These are phyloP conservation scores for Callyntrura sp. DNA, from an alignment of 2,888 invertebrate genomes.

Conservation along the genomic window DNA sequence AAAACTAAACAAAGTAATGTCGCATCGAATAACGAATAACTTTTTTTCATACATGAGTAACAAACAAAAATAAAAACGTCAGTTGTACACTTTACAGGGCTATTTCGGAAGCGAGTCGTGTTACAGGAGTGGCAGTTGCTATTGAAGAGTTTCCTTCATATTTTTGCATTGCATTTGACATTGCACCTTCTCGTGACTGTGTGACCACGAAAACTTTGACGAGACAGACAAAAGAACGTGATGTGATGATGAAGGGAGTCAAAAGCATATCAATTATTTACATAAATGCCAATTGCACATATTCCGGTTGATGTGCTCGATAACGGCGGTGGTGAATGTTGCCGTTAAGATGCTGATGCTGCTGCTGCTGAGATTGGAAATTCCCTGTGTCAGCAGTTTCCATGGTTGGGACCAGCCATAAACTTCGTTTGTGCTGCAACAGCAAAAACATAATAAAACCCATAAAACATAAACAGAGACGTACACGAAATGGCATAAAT, in stretches of 20 bases:
- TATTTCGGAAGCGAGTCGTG: no score
- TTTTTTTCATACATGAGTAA: no score
- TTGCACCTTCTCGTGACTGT: neutral
- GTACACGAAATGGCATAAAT: neutral
- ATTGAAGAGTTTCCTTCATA: neutral
- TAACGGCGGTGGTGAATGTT: neutral
- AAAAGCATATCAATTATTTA: neutral
- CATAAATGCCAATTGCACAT: neutral
- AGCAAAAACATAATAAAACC: neutral
- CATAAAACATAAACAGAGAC: neutral
- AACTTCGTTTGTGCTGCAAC: conserved; percentile 13
- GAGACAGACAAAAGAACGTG: no score
- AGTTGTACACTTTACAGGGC: no score
- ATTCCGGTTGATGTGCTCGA: conserved; percentile 14
- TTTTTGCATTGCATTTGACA: neutral
- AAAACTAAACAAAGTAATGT: no score
- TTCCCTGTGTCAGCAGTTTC: neutral
- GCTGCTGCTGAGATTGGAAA: neutral
- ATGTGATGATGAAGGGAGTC: neutral
- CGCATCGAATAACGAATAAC: no score
- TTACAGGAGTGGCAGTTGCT: neutral
- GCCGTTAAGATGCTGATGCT: neutral
- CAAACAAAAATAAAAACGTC: no score
- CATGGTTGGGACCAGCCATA: conserved; percentile 4
- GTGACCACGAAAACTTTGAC: no score